These are phyloP conservation scores for Cepaea nemoralis DNA, from an alignment of 1,140 invertebrate genomes.

Conservation along the genomic window DNA sequence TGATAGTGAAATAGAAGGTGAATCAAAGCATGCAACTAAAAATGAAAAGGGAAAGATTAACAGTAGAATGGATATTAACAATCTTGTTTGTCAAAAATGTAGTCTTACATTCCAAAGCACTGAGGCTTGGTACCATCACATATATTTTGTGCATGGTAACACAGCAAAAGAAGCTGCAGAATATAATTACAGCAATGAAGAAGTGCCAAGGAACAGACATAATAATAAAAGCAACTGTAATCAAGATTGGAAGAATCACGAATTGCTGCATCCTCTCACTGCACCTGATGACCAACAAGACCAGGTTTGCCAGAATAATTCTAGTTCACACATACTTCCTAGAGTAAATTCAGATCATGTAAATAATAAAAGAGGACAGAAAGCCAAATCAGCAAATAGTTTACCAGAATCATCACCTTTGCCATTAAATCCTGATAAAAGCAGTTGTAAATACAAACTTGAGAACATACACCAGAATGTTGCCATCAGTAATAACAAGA, in stretches of 20 bases:
- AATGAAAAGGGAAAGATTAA: not conserved
- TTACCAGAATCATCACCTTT: no score
- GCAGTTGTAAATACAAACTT: not conserved
- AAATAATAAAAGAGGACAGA: no score
- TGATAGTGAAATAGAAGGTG: conserved; percentile 6
- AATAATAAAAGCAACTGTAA: not conserved
- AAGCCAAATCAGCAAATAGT: no score
- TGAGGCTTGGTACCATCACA: conserved; percentile 70
- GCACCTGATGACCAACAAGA: not conserved
- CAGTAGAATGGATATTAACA: not conserved
- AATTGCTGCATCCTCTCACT: not conserved
- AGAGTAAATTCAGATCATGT: no score
- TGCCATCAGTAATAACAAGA: not conserved
- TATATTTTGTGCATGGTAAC: conserved; percentile 70
- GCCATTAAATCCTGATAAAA: no score
- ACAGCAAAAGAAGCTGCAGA: conserved; percentile 69
- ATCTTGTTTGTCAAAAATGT: conserved; percentile 72
- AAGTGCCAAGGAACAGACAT: not conserved
- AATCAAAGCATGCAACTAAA: not conserved
- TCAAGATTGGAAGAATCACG: not conserved
- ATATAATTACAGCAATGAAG: conserved; percentile 56
- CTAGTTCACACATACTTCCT: no score
- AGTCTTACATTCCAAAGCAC: conserved; percentile 66
- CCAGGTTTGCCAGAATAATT: no score
- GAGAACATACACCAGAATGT: not conserved